phyloP scores from a whole-genome alignment of 2,113 vertebrate species.

The Boleophthalmus pectinirostris region DNA sequence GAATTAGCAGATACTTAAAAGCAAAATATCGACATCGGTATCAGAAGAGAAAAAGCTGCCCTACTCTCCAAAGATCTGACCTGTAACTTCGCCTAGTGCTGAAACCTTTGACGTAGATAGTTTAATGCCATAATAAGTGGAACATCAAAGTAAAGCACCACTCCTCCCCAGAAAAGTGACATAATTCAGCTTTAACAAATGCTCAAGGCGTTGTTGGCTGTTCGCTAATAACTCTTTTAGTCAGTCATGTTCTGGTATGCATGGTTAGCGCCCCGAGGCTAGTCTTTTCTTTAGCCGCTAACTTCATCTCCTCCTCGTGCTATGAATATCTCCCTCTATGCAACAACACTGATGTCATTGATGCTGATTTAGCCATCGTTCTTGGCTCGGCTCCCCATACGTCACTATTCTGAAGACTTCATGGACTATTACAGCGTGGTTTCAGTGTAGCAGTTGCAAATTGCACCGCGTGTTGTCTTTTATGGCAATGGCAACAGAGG shows the following conservation, averaged over 20 bases:
- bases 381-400: neutral
- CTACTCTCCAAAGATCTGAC: no score
- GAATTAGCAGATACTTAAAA: no score
- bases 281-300: neutral
- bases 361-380: neutral
- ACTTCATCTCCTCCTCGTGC: slow-evolving; percentile 1
- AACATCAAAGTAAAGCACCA: no score
- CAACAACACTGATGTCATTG: slow-evolving; percentile 1
- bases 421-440: neutral
- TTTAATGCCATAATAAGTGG: no score
- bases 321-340: neutral
- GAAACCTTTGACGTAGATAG: no score
- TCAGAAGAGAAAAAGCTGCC: no score
- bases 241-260: neutral
- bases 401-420: neutral
- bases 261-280: neutral
- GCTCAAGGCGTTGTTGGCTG: neutral
- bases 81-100: no score
- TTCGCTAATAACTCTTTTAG: neutral
- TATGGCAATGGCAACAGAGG: neutral
- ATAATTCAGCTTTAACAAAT: neutral
- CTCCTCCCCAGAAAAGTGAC: no score
- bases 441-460: neutral
- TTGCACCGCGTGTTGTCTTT: neutral
- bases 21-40: neutral